Evolutionary conservation across 2,797 vertebrate species (phyloP).

Genomic region (Lepus oiostolus): DNA sequence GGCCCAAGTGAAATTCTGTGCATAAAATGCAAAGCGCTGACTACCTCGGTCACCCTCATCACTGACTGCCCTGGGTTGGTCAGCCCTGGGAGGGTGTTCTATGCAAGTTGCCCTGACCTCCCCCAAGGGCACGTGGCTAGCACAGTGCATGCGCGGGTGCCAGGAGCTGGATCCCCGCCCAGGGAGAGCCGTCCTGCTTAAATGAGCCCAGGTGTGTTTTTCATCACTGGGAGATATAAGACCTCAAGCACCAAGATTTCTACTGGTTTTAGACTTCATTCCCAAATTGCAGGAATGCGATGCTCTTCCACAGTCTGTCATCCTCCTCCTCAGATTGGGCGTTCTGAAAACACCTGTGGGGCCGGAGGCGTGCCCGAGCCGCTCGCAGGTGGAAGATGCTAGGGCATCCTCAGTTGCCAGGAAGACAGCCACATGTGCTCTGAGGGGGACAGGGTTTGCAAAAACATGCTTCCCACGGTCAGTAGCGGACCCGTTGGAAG

Average conservation of each 20-base stretch:
- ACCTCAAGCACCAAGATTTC: neutral
- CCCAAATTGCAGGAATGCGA: neutral
- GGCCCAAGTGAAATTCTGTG: neutral
- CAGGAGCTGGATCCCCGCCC: no score
- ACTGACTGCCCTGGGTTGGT: fast-evolving
- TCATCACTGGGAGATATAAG: neutral
- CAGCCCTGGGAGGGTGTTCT: neutral
- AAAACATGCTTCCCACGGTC: no score
- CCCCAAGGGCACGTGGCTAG: neutral
- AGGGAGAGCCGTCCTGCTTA: neutral
- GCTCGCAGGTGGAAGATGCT: neutral
- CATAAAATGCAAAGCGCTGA: neutral
- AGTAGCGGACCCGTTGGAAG: neutral
- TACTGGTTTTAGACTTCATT: neutral
- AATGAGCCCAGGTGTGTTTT: neutral
- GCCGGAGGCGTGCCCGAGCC: fast-evolving
- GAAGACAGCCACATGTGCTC: neutral
- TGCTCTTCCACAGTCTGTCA: conserved; percentile 34
- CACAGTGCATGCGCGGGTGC: no score
- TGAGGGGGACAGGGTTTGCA: no score
- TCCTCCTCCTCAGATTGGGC: conserved; percentile 54
- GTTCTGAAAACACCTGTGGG: conserved; percentile 42
- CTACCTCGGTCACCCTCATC: fast-evolving
- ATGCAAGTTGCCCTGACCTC: conserved; percentile 59
- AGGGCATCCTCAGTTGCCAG: neutral